A percentile compares a stretch with the other conserved stretches of the same genome.
Evolutionary conservation across 1,140 invertebrate genomes (phyloP).

Genomic region (Andrena cerasifolii): DNA sequence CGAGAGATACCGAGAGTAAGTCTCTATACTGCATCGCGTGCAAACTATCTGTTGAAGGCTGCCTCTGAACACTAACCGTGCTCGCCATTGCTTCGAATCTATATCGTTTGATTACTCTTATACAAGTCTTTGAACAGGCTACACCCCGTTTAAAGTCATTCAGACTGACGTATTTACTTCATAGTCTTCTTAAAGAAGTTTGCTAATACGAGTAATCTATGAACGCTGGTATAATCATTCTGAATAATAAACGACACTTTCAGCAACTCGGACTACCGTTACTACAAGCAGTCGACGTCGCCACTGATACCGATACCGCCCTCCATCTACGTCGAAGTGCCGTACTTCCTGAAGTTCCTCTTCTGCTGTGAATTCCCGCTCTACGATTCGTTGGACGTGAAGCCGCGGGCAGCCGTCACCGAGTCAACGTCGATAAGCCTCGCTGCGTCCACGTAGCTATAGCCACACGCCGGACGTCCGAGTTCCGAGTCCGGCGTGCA

Average conservation of each 20-base stretch:
- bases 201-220: too few species aligned
- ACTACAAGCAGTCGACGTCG: slow-evolving; percentile 93
- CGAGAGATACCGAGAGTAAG: slow-evolving; percentile 93
- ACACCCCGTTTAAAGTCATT: too few species aligned
- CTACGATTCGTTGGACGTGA: slow-evolving; percentile 89
- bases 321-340: slow-evolving; percentile 91
- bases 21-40: slow-evolving; percentile 47
- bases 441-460: slow-evolving; percentile 90
- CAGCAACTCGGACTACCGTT: slow-evolving; percentile 91
- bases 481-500: slow-evolving; percentile 77
- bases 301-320: slow-evolving; percentile 94
- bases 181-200: too few species aligned
- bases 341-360: slow-evolving; percentile 90
- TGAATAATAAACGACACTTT: slow-evolving; percentile 66
- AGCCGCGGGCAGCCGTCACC: slow-evolving; percentile 86
- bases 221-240: not conserved
- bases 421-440: slow-evolving; percentile 89
- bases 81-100: too few species aligned
- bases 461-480: slow-evolving; percentile 83
- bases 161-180: too few species aligned
- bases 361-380: slow-evolving; percentile 94
- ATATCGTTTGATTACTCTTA: too few species aligned
- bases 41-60: not conserved
- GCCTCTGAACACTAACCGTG: not conserved
- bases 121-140: too few species aligned